phyloP scores from a whole-genome alignment of 2,797 vertebrate species.

The Oceanodroma leucorhoa region DNA sequence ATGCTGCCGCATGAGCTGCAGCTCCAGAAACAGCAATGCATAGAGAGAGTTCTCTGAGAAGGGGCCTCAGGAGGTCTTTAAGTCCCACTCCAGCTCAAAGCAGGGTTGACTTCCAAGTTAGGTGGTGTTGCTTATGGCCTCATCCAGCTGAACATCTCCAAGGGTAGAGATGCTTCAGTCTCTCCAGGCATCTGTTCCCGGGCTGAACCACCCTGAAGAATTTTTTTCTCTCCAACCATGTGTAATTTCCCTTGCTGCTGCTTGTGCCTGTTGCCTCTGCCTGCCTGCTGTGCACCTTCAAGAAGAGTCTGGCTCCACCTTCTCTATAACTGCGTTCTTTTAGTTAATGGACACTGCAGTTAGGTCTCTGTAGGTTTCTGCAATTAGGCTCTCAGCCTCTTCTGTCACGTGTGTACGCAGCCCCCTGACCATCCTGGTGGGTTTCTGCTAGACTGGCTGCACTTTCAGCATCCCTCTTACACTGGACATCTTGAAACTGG shows the following conservation, averaged over 20 bases:
- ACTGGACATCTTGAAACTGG: not conserved
- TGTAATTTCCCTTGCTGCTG: not conserved
- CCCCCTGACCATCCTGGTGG: not conserved
- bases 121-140: not conserved
- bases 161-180: not conserved
- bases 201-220: not conserved
- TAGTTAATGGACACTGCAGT: not conserved
- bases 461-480: not conserved
- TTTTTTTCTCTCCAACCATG: accelerated
- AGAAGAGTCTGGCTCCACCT: not conserved
- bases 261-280: not conserved
- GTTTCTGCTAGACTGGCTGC: not conserved
- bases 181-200: not conserved
- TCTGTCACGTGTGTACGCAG: accelerated
- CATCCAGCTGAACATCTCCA: not conserved
- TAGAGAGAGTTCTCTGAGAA: not conserved
- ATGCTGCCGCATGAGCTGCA: not conserved
- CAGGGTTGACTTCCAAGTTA: not conserved
- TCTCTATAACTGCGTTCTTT: not conserved
- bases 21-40: not conserved
- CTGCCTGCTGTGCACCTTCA: not conserved
- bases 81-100: not conserved
- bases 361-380: not conserved
- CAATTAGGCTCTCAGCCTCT: not conserved
- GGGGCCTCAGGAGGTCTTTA: not conserved